A percentile compares a stretch with the other conserved stretches of the same genome.
Evolutionary conservation across 2,113 vertebrate genomes (phyloP).

Genomic region (Oryctolagus cuniculus): mOryCun1.1 NC_091440.1:120825501-120826000

Average conservation of each 20-base stretch:
- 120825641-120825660: constrained; percentile 54
- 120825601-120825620: constrained; percentile 80
- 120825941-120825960: neutral
- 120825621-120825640: constrained; percentile 58
- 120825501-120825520: constrained; percentile 62
- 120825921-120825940: neutral
- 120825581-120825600: constrained; percentile 74
- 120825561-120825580: constrained; percentile 83
- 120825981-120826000: neutral
- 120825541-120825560: constrained; percentile 81
- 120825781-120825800: constrained; percentile 78
- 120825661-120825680: neutral
- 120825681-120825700: neutral
- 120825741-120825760: constrained; percentile 79
- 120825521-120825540: constrained; percentile 64
- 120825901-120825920: neutral
- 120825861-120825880: constrained; percentile 20
- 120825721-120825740: constrained; percentile 69
- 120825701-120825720: constrained; percentile 66
- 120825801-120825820: constrained; percentile 55
- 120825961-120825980: neutral
- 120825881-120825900: neutral
- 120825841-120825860: neutral
- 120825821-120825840: neutral
- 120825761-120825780: constrained; percentile 66